Evolutionary conservation across 2,888 invertebrate genomes (phyloP), one percentile per base, ranked within the genome.

Genomic region (Heliconius cydno): DNA sequence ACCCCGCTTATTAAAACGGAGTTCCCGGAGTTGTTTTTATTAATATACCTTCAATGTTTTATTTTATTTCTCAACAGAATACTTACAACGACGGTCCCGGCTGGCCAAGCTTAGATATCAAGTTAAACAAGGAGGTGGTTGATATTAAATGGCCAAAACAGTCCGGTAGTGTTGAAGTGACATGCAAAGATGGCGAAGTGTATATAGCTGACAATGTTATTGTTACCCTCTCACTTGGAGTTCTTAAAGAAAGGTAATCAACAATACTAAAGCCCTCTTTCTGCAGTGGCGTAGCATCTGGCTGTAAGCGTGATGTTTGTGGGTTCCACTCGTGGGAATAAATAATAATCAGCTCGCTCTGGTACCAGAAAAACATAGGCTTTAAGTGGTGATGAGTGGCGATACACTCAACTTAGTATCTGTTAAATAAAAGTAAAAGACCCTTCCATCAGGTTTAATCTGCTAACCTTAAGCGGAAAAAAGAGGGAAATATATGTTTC

Each of bases 191-290:
- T 86, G 96, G 96, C 0, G 86, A 92, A 1, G 83, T 85, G 0
- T 96, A 95, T 83, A 87, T 85, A 34, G 96, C 96, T 0, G 96
- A 96, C 84, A 96, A 96, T 85, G 96, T 97, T 1, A 96, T 98
- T 41, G 91, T 97, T 0, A 97, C 97, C 0, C 92, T 96, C 0
- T 96, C 97, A 0, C 87, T 97, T 0, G 97, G 97, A 0, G 97
- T 97, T 0, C 89, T 97, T n/a, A 97, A 97, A 86, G 95, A 95
- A 34, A 90, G 90, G 94, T 93, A 82, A 82, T 85, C 4, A 68
- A n/a, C 3, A n/a, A 60, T 19, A 46, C 15, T 46, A 3, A 1
- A 15, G 46, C 46, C 15, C 15, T 46, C 15, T 46, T 15, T 13
- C 5, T 15, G 4, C 46, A 46, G 15, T 46, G 46, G 52, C 22